Evolutionary conservation across 2,113 vertebrate species (phyloP).

Genomic region (Amphiprion percula): DNA sequence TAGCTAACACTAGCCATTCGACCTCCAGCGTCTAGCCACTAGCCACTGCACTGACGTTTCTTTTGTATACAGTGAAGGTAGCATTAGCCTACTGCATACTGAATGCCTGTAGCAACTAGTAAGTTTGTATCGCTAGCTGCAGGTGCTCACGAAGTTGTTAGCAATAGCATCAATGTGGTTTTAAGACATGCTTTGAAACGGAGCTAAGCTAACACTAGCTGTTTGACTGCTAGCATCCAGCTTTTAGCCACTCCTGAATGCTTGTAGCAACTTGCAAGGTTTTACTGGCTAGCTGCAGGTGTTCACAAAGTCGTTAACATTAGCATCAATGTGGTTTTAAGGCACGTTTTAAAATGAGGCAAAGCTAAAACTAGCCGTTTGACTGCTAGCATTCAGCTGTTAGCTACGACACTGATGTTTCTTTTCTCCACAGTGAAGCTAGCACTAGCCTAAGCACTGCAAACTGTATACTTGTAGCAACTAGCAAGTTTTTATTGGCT

Average conservation of each 20-base stretch:
- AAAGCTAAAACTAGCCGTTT: constrained; percentile 51
- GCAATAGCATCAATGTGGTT: no score
- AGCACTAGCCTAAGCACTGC: constrained; percentile 58
- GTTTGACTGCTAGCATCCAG: no score
- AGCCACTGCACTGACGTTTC: constrained; percentile 77
- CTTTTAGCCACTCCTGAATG: constrained; percentile 69
- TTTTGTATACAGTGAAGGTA: constrained; percentile 64
- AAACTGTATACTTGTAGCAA: no score
- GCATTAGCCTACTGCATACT: constrained; percentile 67
- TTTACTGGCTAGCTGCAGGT: constrained; percentile 31
- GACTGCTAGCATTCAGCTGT: constrained; percentile 59
- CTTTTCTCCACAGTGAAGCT: constrained; percentile 61
- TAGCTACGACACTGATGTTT: constrained; percentile 75
- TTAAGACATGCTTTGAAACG: no score
- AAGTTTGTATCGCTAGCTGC: no score
- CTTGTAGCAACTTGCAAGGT: constrained; percentile 64
- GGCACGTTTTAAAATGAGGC: neutral
- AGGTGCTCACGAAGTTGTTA: no score
- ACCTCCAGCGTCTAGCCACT: constrained; percentile 63
- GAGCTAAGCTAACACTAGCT: no score
- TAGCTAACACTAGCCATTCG: constrained; percentile 72
- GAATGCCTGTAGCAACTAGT: constrained; percentile 38
- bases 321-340: constrained; percentile 48
- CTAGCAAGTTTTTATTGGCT: no score
- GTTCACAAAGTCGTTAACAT: constrained; percentile 25